phyloP scores from a whole-genome alignment of 1,140 invertebrate species.

The Drosophila pectinifera region DNA sequence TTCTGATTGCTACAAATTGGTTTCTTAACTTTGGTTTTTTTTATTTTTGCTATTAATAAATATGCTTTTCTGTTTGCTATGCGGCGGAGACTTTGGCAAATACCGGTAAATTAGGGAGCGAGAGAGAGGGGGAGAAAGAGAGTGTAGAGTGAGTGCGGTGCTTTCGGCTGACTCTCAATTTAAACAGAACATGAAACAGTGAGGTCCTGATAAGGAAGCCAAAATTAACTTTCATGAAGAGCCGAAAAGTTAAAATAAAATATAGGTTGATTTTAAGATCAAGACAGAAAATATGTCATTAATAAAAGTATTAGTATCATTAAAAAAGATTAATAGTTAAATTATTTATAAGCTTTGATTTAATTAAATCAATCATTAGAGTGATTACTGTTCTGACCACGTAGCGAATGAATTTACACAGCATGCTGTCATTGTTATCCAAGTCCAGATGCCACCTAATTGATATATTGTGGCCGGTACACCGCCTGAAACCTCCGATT shows the following conservation, averaged over 20 bases:
- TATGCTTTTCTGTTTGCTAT: slow-evolving; percentile 19
- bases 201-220: background rate
- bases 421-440: slow-evolving; percentile 45
- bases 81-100: slow-evolving; percentile 53
- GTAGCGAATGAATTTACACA: slow-evolving; percentile 33
- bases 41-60: slow-evolving; percentile 15
- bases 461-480: slow-evolving; percentile 28
- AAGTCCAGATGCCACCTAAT: slow-evolving; percentile 45
- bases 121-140: background rate
- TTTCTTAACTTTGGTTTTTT: slow-evolving; percentile 27
- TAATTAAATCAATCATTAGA: background rate
- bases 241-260: too few species aligned
- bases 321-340: too few species aligned
- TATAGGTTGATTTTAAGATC: background rate
- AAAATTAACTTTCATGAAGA: background rate
- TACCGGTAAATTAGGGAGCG: slow-evolving; percentile 35
- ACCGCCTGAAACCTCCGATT: background rate
- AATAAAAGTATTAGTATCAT: too few species aligned
- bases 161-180: slow-evolving; percentile 25
- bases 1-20: slow-evolving; percentile 51
- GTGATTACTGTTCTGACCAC: slow-evolving; percentile 1
- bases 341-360: too few species aligned
- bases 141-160: slow-evolving; percentile 1
- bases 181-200: slow-evolving; percentile 30
- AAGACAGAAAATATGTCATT: too few species aligned